Evolutionary conservation across 2,113 vertebrate genomes (phyloP), one percentile per base, ranked within the genome.

Genomic region (Poeciliopsis occidentalis): DNA sequence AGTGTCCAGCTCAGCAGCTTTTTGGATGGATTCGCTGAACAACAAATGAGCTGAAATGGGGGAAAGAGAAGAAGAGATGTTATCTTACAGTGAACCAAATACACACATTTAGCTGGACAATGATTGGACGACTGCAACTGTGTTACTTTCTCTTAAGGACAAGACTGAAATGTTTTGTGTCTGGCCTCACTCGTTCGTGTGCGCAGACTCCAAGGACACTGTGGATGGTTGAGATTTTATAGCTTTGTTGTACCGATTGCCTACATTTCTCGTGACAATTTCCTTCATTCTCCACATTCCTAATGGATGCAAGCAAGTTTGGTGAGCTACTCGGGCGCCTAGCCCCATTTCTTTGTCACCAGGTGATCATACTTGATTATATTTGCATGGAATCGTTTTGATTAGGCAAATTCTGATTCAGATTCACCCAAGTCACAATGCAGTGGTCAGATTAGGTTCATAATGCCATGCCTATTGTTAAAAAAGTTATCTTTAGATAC

Each of bases 11-110:
- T 82, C 80, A 73, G 81, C 72, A 74, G 60, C 71, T 75, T 76
- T 89, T 78, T 73, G 79, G 69, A 76, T 75, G 83, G 88, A 86
- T 87, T 83, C 78, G 76, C 78, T 76, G 61, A 85, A 79, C 76
- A 86, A 73, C 76, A 73, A 75, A 67, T 69, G 31, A 57, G 64
- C 69, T 83, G 67, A 71, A 80, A 78, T 77, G 44, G 64, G 75
- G 73, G 71, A 81, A 83, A 81, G 65, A 73, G 80, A 75, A 67
- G 70, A 85, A 82, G 67, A 26, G 63, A 75, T 60, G 26, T 57
- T 57, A 22, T 57, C 51, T 57, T 24, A 24, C 51, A 57, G 8
- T 10, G 22, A n/a, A 10, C 17, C 22, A 57, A 57, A 24, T 22
- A n/a, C 10, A 57, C 8, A 24, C 8, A 7, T n/a, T 54, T 54